Percentiles rank a stretch among this genome's conserved stretches.
These are phyloP conservation scores for Taphrorychus bicolor DNA, from an alignment of 2,888 invertebrate species.

Conservation along the genomic window DNA sequence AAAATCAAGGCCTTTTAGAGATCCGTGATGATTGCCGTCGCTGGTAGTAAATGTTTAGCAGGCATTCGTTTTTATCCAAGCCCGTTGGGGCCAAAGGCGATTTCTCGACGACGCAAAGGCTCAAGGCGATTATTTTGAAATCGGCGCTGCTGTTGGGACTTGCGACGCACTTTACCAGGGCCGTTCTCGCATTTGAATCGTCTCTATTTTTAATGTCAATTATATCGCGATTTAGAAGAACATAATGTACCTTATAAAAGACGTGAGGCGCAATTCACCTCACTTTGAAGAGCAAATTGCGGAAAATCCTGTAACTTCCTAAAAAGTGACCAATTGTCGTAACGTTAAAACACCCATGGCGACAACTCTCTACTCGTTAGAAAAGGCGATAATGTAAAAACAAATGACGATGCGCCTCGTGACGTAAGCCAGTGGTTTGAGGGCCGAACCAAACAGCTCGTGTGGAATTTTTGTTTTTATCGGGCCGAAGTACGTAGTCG, in stretches of 20 bases:
- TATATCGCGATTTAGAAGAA: not conserved
- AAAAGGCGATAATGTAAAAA: constrained; percentile 38
- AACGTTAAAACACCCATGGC: not conserved
- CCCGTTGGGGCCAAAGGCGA: constrained; percentile 28
- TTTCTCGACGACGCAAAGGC: constrained; percentile 23
- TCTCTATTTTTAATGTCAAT: not conserved
- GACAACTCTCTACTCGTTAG: constrained; percentile 10
- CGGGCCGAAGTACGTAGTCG: constrained; percentile 23
- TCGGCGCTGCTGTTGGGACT: constrained; percentile 1
- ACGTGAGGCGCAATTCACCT: too few relatives aligned
- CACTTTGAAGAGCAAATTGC: too few relatives aligned
- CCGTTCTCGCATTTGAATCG: constrained; percentile 16
- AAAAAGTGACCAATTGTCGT: too few relatives aligned
- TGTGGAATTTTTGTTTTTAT: constrained; percentile 34
- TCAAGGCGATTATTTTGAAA: constrained; percentile 33
- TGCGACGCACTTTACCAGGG: constrained; percentile 21
- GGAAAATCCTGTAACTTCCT: too few relatives aligned
- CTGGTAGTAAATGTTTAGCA: not conserved
- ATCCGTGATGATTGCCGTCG: constrained; percentile 18
- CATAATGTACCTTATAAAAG: too few relatives aligned
- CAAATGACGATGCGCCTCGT: constrained; percentile 28
- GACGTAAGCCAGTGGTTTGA: constrained; percentile 32
- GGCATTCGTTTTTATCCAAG: not conserved
- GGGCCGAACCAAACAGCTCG: constrained; percentile 33
- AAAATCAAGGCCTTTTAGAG: constrained; percentile 32